phyloP scores from a whole-genome alignment of 2,888 invertebrate species.

The Netelia virgata region DNA sequence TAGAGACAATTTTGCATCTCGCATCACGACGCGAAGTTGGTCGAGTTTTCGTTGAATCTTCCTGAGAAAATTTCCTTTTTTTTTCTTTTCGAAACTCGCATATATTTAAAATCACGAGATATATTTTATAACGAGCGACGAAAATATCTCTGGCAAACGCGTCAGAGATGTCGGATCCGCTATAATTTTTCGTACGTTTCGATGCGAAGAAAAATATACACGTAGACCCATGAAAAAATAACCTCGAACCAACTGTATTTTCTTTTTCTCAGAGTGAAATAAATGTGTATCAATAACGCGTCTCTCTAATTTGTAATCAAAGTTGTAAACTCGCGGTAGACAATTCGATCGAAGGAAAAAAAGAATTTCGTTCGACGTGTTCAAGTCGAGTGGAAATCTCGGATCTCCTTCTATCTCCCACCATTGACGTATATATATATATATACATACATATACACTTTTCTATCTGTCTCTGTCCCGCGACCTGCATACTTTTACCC shows the following conservation, averaged over 20 bases:
- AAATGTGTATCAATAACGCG: conserved; percentile 29
- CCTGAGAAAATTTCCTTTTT: neutral
- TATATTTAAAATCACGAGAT: neutral
- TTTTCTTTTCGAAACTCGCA: conserved; percentile 1
- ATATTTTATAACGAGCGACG: neutral
- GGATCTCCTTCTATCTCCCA: conserved; percentile 28
- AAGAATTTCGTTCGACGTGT: conserved; percentile 19
- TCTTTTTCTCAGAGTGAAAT: neutral
- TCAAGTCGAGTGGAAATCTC: conserved; percentile 45
- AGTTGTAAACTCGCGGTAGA: conserved; percentile 34
- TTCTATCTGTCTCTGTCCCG: conserved; percentile 43
- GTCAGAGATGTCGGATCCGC: too few species aligned
- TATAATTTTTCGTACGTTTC: too few species aligned
- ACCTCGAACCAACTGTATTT: neutral
- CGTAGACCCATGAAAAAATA: neutral
- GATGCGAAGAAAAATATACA: neutral
- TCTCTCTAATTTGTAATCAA: conserved; percentile 24
- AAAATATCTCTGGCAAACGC: neutral
- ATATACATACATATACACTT: conserved; percentile 21
- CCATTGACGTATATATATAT: neutral
- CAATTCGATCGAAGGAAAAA: conserved; percentile 52
- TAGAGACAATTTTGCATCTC: neutral
- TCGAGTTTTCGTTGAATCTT: conserved; percentile 12
- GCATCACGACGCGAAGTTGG: neutral
- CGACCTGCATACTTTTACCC: conserved; percentile 74